Evolutionary conservation across 2,888 invertebrate species (phyloP), one percentile per base, ranked within the genome.

Genomic region (Oxystoma pomonae): DNA sequence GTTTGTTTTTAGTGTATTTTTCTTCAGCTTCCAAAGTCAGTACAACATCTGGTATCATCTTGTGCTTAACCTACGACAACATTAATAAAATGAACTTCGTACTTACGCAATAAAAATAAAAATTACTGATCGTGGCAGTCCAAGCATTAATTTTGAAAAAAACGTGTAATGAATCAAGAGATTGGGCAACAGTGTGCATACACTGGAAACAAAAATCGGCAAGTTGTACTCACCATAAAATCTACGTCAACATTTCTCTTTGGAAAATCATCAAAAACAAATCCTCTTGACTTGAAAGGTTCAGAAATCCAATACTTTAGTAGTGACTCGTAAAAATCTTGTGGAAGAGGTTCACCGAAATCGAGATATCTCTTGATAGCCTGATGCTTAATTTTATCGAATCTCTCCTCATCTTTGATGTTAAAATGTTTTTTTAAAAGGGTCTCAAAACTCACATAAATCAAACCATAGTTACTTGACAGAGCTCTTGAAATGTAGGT

Each of bases 221-320:
- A n/a, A n/a, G n/a, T n/a, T n/a, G n/a, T n/a, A 20, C 80, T 71
- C 2, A 80, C 64, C 81, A 87, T 84, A 51, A 82, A 80, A 67
- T 84, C 81, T 1, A 85, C 73, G 74, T 88, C 88, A 58, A 78
- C 76, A 3, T 81, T 74, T 63, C 83, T 75, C 74, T 81, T 84
- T 7, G 89, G 89, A 77, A 85, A 88, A 59, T 85, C 86, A 74
- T 87, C 86, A 51, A 89, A 73, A 52, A 88, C 79, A 72, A 87
- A 81, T 2, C 88, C 87, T 17, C 76, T 77, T 2, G 74, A 71
- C 18, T 74, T 76, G 71, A 80, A 83, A 0, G 86, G 85, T 58
- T 81, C 75, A 58, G 82, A 73, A 71, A 83, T 83, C 87, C 86
- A 87, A 21, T 84, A 76, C 68, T 80, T 80, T 62, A 81, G 78